phyloP scores from a whole-genome alignment of 2,888 invertebrate genomes.

The Timandra comae region DNA sequence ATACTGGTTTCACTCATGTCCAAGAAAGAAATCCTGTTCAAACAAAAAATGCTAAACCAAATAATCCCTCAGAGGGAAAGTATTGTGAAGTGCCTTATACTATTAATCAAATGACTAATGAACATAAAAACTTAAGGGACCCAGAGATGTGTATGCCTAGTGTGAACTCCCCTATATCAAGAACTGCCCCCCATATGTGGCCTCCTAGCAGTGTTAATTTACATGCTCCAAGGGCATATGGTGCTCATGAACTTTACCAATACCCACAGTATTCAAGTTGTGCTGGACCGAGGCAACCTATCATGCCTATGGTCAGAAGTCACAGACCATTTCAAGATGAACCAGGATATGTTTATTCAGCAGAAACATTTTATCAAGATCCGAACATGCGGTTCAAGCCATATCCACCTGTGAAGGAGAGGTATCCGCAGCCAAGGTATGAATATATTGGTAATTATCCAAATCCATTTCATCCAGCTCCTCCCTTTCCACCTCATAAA shows the following conservation, averaged over 20 bases:
- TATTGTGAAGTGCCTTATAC: slow-evolving; percentile 73
- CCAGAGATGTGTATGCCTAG: slow-evolving; percentile 51
- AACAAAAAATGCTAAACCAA: slow-evolving; percentile 50
- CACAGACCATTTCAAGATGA: slow-evolving; percentile 52
- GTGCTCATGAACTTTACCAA: slow-evolving; percentile 56
- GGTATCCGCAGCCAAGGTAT: slow-evolving; percentile 63
- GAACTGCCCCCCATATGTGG: slow-evolving; percentile 48
- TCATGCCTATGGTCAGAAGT: slow-evolving; percentile 39
- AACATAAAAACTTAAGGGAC: slow-evolving; percentile 55
- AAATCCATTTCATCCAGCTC: slow-evolving; percentile 53
- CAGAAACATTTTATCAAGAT: slow-evolving; percentile 55
- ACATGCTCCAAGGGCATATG: slow-evolving; percentile 45
- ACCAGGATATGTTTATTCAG: slow-evolving; percentile 43
- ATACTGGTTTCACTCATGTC: slow-evolving; percentile 34
- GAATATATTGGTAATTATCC: slow-evolving; percentile 62
- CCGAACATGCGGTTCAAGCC: slow-evolving; percentile 61
- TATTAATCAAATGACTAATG: slow-evolving; percentile 52
- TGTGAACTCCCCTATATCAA: slow-evolving; percentile 39
- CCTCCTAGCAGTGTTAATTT: slow-evolving; percentile 43
- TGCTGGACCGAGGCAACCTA: slow-evolving; percentile 44
- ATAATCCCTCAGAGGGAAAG: slow-evolving; percentile 52
- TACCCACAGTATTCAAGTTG: slow-evolving; percentile 57
- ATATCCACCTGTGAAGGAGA: slow-evolving; percentile 59
- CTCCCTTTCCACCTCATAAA: slow-evolving; percentile 48
- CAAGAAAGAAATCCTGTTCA: slow-evolving; percentile 35